A percentile compares a stretch with the other conserved stretches of the same genome.
Evolutionary conservation across 1,140 invertebrate species (phyloP).

Genomic region (Stegodyphus dumicola): DNA sequence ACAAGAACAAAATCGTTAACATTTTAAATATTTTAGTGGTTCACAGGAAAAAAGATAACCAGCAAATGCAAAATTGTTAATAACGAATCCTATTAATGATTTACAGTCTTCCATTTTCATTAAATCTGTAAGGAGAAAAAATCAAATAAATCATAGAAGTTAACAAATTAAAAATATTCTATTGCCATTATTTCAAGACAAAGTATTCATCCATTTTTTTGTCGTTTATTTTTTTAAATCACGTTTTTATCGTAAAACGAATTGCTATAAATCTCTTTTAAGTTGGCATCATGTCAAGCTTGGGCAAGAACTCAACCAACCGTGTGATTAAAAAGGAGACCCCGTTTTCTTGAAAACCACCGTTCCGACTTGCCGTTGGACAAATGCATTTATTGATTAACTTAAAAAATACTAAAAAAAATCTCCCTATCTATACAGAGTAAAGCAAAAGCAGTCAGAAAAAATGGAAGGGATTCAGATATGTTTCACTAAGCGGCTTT

Average conservation of each 20-base stretch:
- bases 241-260: constrained; percentile 51
- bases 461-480: constrained; percentile 21
- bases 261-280: constrained; percentile 54
- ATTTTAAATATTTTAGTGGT: too few relatives aligned
- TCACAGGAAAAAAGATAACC: too few relatives aligned
- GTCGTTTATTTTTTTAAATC: constrained; percentile 1
- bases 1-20: too few relatives aligned
- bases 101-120: too few relatives aligned
- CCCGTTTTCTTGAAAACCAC: constrained; percentile 32
- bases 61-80: too few relatives aligned
- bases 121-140: too few relatives aligned
- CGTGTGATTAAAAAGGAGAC: background rate
- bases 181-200: too few relatives aligned
- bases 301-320: background rate
- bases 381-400: constrained; percentile 41
- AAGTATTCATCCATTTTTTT: background rate
- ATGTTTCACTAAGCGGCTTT: constrained; percentile 38
- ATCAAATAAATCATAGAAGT: too few relatives aligned
- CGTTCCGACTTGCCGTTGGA: constrained; percentile 18
- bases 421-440: background rate
- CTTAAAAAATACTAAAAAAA: background rate
- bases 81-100: too few relatives aligned
- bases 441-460: constrained; percentile 3
- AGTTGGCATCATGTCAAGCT: background rate
- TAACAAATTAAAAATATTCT: too few relatives aligned